A percentile compares a stretch with the other conserved stretches of the same genome.
These are phyloP conservation scores for Diphyllodes magnificus DNA, from an alignment of 2,113 vertebrate genomes.

Conservation along the genomic window DNA sequence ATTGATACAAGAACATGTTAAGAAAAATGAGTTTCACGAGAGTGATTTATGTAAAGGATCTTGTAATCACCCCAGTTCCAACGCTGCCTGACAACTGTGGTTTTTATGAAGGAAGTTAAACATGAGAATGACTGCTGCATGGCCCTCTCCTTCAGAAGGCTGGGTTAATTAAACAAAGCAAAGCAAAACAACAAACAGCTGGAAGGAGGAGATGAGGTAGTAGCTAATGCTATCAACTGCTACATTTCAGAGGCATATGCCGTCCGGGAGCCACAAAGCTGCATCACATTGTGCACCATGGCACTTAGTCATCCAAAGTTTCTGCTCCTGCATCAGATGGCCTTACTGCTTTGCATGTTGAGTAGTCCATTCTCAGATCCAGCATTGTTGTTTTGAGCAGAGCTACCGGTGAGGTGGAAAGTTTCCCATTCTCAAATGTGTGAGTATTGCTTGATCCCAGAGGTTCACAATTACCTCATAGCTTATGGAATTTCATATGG, in stretches of 20 bases:
- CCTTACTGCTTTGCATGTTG: not conserved
- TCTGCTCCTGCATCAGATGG: not conserved
- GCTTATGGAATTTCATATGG: not conserved
- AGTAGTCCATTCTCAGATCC: not conserved
- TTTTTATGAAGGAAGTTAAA: not conserved
- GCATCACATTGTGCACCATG: not conserved
- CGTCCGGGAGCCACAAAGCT: not conserved
- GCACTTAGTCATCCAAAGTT: not conserved
- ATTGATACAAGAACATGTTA: not conserved
- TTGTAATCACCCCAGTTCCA: not conserved
- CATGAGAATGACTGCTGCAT: not conserved
- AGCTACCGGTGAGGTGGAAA: not conserved
- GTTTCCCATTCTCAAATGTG: not conserved
- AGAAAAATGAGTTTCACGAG: conserved; percentile 14
- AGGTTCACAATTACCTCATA: not conserved
- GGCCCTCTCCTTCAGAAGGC: not conserved
- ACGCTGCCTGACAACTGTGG: not conserved
- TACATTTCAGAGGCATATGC: not conserved
- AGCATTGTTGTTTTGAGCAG: not conserved
- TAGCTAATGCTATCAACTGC: not conserved
- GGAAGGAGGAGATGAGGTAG: not conserved
- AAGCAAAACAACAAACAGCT: not conserved
- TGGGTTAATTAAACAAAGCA: conserved; percentile 18
- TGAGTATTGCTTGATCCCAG: not conserved
- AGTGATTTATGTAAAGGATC: conserved; percentile 11